Percentiles rank a stretch among this genome's conserved stretches.
These are phyloP conservation scores for Aspidiotus destructor DNA, from an alignment of 2,888 invertebrate genomes.

Conservation along the genomic window DNA sequence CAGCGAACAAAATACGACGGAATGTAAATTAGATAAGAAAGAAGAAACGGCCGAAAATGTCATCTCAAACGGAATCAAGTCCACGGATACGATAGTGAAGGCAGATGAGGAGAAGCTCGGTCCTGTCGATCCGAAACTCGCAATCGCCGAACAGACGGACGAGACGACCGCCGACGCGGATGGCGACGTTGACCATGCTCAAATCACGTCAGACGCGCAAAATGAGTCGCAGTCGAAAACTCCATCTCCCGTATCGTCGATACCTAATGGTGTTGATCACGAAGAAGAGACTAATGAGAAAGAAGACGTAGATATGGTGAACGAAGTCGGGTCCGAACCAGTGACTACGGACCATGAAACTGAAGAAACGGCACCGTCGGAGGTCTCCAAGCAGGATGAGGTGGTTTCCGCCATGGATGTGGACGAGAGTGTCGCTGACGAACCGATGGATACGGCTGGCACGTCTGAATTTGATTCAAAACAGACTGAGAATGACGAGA, in stretches of 20 bases:
- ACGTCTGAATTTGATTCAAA: neutral
- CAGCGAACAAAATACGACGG: conserved; percentile 8
- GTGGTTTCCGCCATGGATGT: neutral
- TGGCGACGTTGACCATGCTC: conserved; percentile 15
- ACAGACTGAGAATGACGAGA: neutral
- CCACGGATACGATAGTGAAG: neutral
- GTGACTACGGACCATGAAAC: neutral
- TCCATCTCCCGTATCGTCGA: neutral
- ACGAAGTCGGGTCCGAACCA: neutral
- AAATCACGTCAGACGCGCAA: neutral
- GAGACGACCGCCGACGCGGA: conserved; percentile 1
- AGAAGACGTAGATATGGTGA: neutral
- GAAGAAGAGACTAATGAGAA: conserved; percentile 1
- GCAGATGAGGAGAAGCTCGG: neutral
- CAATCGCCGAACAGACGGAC: neutral
- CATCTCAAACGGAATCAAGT: conserved; percentile 6
- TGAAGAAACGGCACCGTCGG: neutral
- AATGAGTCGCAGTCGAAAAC: neutral
- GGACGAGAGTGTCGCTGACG: neutral
- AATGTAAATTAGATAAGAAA: too few species aligned
- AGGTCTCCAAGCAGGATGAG: neutral
- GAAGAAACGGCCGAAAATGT: conserved; percentile 4
- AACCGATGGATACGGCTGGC: conserved; percentile 6
- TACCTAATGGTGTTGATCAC: neutral
- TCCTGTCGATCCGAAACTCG: neutral